phyloP scores from a whole-genome alignment of 2,797 vertebrate genomes.

The Momotus momota region DNA sequence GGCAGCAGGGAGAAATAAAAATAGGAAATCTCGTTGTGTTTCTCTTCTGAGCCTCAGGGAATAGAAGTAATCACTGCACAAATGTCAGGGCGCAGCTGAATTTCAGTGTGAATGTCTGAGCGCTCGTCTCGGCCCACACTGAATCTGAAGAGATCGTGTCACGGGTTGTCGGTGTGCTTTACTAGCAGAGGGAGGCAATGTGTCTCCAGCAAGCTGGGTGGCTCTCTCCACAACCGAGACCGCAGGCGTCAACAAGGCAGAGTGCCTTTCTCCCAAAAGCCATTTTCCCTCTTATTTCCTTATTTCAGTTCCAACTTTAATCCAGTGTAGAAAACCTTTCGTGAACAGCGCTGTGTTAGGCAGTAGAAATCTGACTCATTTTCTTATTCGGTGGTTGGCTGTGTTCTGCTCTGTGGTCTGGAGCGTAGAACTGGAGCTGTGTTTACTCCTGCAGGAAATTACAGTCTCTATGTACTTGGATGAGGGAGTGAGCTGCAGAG shows the following conservation, averaged over 20 bases:
- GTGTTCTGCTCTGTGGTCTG: background rate
- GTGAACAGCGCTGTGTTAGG: background rate
- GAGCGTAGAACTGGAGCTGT: background rate
- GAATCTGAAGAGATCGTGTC: background rate
- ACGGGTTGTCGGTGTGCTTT: background rate
- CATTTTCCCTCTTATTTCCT: background rate
- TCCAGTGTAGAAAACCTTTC: background rate
- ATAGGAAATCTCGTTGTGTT: background rate
- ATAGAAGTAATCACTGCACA: background rate
- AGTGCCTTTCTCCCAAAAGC: background rate
- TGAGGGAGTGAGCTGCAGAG: background rate
- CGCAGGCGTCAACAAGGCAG: background rate
- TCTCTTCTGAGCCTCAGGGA: background rate
- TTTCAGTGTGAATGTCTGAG: background rate
- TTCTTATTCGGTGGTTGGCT: background rate
- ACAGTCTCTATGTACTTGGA: background rate
- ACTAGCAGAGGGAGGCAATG: constrained; percentile 22
- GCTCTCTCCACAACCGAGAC: background rate
- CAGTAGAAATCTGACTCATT: rapidly evolving
- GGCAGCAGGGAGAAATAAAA: background rate
- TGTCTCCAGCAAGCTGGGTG: background rate
- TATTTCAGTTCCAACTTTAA: background rate
- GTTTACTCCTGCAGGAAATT: background rate
- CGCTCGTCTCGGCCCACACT: background rate
- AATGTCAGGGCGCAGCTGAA: background rate